These are phyloP conservation scores for Drosophila sulfurigaster DNA, from an alignment of 1,140 invertebrate genomes.

Conservation along the genomic window DNA sequence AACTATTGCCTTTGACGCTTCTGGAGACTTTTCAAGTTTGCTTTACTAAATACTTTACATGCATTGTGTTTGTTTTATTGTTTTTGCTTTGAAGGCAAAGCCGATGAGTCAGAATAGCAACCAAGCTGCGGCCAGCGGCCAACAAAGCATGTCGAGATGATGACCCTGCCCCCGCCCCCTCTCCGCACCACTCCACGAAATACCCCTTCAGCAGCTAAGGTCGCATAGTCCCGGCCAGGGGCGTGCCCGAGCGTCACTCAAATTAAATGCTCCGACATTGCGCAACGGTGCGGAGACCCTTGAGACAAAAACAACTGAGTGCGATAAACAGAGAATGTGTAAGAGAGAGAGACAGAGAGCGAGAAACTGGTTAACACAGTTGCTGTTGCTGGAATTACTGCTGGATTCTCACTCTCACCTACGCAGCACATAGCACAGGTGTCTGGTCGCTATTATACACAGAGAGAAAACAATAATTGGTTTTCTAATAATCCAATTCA, in stretches of 20 bases:
- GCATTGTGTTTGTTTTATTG: conserved; percentile 12
- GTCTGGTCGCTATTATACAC: conserved; percentile 11
- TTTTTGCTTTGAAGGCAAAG: conserved; percentile 11
- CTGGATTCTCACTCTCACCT: conserved; percentile 18
- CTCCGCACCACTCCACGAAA: neutral
- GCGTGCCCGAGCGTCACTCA: conserved; percentile 50
- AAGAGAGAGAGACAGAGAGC: neutral
- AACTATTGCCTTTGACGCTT: conserved; percentile 23
- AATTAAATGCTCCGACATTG: conserved; percentile 58
- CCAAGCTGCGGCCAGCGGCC: conserved; percentile 19
- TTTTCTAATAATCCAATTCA: too few species aligned
- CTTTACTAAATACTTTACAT: conserved; percentile 21
- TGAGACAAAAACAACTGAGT: conserved; percentile 2
- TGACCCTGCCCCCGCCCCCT: conserved; percentile 5
- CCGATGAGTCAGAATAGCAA: conserved; percentile 55
- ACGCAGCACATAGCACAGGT: conserved; percentile 43
- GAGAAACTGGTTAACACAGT: conserved; percentile 50
- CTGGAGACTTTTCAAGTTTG: conserved; percentile 11
- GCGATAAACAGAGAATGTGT: neutral
- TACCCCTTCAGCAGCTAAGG: neutral
- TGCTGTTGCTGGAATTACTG: conserved; percentile 51
- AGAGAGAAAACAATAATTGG: too few species aligned
- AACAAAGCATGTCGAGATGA: conserved; percentile 62
- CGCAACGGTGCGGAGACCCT: conserved; percentile 40
- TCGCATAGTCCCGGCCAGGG: conserved; percentile 40